Evolutionary conservation across 2,113 vertebrate genomes (phyloP).

Genomic region (Brachyistius frenatus): DNA sequence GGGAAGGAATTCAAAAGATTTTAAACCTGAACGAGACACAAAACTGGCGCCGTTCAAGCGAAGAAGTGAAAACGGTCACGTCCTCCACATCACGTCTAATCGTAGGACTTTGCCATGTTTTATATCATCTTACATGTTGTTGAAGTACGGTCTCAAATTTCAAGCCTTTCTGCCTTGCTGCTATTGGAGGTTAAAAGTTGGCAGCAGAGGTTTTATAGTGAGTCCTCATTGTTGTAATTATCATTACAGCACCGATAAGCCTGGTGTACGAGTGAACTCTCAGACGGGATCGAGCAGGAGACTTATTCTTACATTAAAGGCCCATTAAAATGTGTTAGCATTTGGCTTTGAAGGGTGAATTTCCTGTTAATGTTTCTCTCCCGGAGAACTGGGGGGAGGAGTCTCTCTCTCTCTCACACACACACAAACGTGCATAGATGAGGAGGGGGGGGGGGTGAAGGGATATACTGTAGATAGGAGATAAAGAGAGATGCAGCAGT

Average conservation of each 20-base stretch:
- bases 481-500: slow-evolving; percentile 38
- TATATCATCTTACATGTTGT: background rate
- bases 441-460: background rate
- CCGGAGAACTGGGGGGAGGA: too few relatives aligned
- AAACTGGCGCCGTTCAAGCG: background rate
- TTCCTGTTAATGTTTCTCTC: slow-evolving; percentile 44
- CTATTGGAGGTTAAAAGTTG: background rate
- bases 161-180: background rate
- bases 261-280: background rate
- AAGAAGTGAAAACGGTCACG: background rate
- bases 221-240: background rate
- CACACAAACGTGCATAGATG: background rate
- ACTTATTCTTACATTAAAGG: background rate
- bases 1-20: too few relatives aligned
- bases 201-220: background rate
- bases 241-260: slow-evolving; percentile 1
- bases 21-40: too few relatives aligned
- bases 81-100: background rate
- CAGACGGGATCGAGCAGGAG: background rate
- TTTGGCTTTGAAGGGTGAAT: slow-evolving; percentile 1
- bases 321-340: too few relatives aligned
- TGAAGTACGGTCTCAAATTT: background rate
- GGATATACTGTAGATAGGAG: slow-evolving; percentile 9
- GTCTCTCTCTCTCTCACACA: background rate
- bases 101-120: background rate